Percentiles rank a stretch among this genome's conserved stretches.
These are phyloP conservation scores for Drosophila guanche DNA, from an alignment of 1,140 invertebrate species.

Conservation along the genomic window DNA sequence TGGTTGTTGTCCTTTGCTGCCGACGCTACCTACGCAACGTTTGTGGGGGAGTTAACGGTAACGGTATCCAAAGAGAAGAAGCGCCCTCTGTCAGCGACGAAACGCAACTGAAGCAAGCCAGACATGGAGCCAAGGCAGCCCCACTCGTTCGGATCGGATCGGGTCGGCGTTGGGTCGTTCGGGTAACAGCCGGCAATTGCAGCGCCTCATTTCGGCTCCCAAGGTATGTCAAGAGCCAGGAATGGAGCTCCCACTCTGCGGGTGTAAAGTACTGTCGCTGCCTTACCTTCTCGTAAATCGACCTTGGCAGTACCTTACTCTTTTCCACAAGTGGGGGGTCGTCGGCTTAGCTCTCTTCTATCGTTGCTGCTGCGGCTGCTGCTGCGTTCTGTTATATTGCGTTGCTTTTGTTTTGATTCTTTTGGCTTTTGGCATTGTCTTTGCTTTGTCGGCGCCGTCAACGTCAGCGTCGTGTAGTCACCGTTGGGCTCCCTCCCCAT, in stretches of 20 bases:
- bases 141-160: constrained; percentile 13
- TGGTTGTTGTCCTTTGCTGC: constrained; percentile 17
- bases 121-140: constrained; percentile 19
- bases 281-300: too few relatives aligned
- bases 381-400: constrained; percentile 3
- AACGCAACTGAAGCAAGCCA: constrained; percentile 54
- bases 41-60: too few relatives aligned
- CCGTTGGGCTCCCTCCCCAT: not conserved
- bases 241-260: too few relatives aligned
- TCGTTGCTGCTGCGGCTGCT: too few relatives aligned
- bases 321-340: constrained; percentile 1
- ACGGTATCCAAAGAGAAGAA: not conserved
- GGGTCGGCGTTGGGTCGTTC: constrained; percentile 35
- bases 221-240: too few relatives aligned
- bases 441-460: constrained; percentile 60
- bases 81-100: constrained; percentile 30
- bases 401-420: constrained; percentile 42
- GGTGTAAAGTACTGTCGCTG: too few relatives aligned
- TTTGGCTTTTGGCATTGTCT: constrained; percentile 40
- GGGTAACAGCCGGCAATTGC: constrained; percentile 38
- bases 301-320: not conserved
- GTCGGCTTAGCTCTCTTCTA: too few relatives aligned
- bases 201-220: constrained; percentile 2
- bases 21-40: constrained; percentile 3
- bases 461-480: constrained; percentile 22